Conservation (phyloP, 2,797 vertebrate species). For the Myotis findleyi region DNA sequence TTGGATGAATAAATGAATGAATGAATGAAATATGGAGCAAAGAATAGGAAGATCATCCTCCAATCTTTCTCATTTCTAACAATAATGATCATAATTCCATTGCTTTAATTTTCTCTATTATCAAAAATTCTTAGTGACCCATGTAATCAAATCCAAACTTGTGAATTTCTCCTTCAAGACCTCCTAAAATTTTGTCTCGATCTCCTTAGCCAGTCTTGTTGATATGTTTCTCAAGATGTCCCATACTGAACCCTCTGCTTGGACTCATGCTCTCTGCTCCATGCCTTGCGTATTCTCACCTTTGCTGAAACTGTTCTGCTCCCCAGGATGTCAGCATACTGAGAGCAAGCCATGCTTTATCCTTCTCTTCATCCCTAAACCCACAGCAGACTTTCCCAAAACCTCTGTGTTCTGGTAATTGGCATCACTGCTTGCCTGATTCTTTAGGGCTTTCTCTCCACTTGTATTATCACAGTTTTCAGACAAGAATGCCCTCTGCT, state of each 20-base stretch:
- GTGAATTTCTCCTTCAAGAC: neutral
- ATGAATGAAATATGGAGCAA: neutral
- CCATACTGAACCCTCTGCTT: neutral
- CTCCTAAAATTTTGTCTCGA: neutral
- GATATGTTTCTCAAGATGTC: neutral
- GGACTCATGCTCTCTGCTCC: neutral
- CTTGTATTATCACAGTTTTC: neutral
- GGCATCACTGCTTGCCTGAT: neutral
- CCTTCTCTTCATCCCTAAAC: neutral
- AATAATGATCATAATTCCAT: neutral
- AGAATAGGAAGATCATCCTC: neutral
- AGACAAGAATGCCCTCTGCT: neutral
- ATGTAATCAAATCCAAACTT: neutral
- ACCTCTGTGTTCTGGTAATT: neutral
- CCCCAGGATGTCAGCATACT: neutral
- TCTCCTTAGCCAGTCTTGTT: neutral
- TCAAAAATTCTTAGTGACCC: slow-evolving; percentile 27
- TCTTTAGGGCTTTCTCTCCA: neutral
- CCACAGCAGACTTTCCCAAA: neutral
- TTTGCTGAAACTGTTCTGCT: neutral
- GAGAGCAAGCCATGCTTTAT: neutral
- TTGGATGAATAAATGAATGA: neutral
- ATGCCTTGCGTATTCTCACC: neutral
- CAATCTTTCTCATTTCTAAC: neutral
- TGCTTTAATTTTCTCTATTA: slow-evolving; percentile 10